These are phyloP conservation scores for Dioctria linearis DNA, from an alignment of 2,888 invertebrate species.

Conservation along the genomic window DNA sequence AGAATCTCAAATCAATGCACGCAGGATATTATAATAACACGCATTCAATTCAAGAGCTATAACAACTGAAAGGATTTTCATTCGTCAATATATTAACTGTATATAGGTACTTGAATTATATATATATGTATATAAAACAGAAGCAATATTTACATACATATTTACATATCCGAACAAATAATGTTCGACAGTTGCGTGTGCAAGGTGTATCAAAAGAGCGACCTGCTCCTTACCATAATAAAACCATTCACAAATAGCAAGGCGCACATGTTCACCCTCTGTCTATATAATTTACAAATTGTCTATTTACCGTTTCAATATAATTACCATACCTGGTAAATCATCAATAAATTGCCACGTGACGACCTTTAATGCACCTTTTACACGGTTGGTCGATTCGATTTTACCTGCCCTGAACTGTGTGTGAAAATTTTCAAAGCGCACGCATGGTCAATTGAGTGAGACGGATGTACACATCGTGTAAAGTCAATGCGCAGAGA, in stretches of 20 bases:
- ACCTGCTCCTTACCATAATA: conserved; percentile 52
- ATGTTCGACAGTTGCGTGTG: conserved; percentile 38
- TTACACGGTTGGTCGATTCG: conserved; percentile 62
- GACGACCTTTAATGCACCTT: conserved; percentile 64
- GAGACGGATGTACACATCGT: conserved; percentile 22
- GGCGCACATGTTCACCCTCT: conserved; percentile 53
- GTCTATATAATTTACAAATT: conserved; percentile 59
- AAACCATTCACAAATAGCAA: conserved; percentile 66
- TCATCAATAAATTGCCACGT: conserved; percentile 62
- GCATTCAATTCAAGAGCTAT: neutral
- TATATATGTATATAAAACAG: neutral
- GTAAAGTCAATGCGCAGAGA: neutral
- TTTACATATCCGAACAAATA: neutral
- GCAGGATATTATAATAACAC: neutral
- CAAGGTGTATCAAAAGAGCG: conserved; percentile 49
- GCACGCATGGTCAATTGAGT: conserved; percentile 54
- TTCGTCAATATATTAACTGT: neutral
- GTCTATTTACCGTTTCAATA: conserved; percentile 58
- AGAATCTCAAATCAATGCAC: neutral
- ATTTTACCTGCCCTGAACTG: neutral
- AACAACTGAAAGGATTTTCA: neutral
- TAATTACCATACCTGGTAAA: conserved; percentile 57
- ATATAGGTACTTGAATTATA: neutral
- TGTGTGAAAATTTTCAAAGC: conserved; percentile 55
- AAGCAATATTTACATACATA: conserved; percentile 12